A percentile compares a stretch with the other conserved stretches of the same genome.
Evolutionary conservation across 2,797 vertebrate species (phyloP).

Genomic region (Spondyliosoma cantharus): DNA sequence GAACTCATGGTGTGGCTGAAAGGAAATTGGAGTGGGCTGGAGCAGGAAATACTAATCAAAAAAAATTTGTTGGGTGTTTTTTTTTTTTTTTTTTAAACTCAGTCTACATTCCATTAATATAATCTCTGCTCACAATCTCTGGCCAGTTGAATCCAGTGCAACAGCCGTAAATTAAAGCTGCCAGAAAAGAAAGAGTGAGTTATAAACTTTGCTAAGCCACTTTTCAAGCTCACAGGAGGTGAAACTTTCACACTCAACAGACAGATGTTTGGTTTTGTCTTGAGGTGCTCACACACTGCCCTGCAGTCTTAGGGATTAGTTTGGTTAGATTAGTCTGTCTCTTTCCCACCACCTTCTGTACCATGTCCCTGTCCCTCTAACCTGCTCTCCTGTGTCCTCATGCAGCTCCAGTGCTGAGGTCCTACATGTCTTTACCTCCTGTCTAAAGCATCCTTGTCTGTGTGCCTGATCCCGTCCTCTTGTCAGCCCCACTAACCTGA

Average conservation of each 20-base stretch:
- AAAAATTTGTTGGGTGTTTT: no score
- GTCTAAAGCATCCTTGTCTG: conserved; percentile 20
- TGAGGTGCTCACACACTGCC: conserved; percentile 22
- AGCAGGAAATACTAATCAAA: no score
- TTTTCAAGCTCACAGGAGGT: not conserved
- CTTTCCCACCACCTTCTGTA: conserved; percentile 4
- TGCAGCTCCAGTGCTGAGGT: conserved; percentile 26
- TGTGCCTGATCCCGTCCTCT: conserved; percentile 55
- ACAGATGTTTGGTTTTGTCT: conserved; percentile 6
- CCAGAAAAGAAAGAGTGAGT: not conserved
- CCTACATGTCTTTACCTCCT: conserved; percentile 1
- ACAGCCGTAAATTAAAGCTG: conserved; percentile 22
- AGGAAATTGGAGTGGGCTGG: no score
- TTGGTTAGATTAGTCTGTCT: conserved; percentile 19
- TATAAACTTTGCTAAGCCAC: not conserved
- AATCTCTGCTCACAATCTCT: no score
- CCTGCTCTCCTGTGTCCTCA: not conserved
- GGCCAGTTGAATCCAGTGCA: not conserved
- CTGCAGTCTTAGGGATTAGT: conserved; percentile 19
- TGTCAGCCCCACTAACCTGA: conserved; percentile 17
- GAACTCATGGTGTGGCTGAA: no score
- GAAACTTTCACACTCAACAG: conserved; percentile 9
- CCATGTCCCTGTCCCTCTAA: not conserved
- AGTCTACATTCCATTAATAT: no score
- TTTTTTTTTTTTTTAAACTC: no score